phyloP scores from a whole-genome alignment of 2,888 invertebrate species.

The Heteromurus nitidus region DNA sequence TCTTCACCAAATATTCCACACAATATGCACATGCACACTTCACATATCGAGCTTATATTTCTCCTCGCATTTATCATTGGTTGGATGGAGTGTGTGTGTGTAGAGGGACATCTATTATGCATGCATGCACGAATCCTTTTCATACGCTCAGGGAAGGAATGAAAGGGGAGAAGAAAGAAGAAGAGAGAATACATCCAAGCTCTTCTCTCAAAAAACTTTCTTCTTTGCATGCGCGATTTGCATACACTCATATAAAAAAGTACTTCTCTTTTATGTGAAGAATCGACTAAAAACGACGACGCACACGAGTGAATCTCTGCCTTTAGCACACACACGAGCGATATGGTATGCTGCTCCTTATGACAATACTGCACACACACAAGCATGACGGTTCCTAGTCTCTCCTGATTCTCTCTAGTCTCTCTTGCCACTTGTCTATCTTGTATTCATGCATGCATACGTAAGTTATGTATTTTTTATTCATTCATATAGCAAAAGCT shows the following conservation, averaged over 20 bases:
- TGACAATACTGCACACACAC: constrained; percentile 53
- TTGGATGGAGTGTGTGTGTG: not conserved
- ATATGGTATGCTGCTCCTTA: not conserved
- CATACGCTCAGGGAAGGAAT: constrained; percentile 21
- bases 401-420: constrained; percentile 22
- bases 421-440: constrained; percentile 52
- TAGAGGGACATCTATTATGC: not conserved
- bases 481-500: constrained; percentile 44
- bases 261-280: not conserved
- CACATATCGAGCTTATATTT: constrained; percentile 2
- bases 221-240: constrained; percentile 64
- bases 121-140: constrained; percentile 21
- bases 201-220: constrained; percentile 49
- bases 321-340: no score
- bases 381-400: constrained; percentile 27
- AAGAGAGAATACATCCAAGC: not conserved
- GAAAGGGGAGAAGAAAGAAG: constrained; percentile 53
- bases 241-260: constrained; percentile 25
- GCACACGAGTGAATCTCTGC: not conserved
- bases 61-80: constrained; percentile 16
- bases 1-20: constrained; percentile 1
- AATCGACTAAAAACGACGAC: constrained; percentile 8
- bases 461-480: constrained; percentile 63
- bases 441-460: constrained; percentile 60
- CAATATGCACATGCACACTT: not conserved